These are phyloP conservation scores for Heliothis subflexa DNA, from an alignment of 1,140 invertebrate genomes.

Conservation along the genomic window DNA sequence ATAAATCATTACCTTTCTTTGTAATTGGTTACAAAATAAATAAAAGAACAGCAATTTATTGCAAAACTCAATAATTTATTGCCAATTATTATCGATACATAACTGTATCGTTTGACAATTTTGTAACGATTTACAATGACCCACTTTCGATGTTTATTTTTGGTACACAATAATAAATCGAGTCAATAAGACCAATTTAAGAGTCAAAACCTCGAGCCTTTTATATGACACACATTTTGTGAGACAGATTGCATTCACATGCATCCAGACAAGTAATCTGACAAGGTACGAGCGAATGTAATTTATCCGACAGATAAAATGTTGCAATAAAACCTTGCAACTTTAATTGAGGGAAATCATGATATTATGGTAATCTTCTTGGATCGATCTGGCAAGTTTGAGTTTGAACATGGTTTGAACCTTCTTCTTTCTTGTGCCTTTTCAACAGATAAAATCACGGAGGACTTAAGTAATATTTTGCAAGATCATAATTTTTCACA, in stretches of 20 bases:
- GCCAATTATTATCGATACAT: conserved; percentile 27
- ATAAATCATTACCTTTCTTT: too few relatives aligned
- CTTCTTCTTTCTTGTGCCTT: too few relatives aligned
- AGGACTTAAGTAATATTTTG: too few relatives aligned
- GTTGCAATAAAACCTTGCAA: neutral
- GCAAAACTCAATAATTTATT: conserved; percentile 6
- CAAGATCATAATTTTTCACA: too few relatives aligned
- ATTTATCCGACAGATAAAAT: neutral
- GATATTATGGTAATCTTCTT: too few relatives aligned
- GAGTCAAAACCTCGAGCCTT: neutral
- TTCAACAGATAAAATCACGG: too few relatives aligned
- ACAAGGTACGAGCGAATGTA: conserved; percentile 11
- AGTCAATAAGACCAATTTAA: conserved; percentile 16
- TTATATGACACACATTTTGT: conserved; percentile 4
- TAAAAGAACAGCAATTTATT: neutral
- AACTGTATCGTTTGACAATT: conserved; percentile 29
- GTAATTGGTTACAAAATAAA: neutral
- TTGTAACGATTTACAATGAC: conserved; percentile 29
- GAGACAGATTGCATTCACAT: conserved; percentile 22
- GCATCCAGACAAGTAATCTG: neutral
- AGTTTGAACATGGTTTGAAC: too few relatives aligned
- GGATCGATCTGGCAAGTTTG: too few relatives aligned
- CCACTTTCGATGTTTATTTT: conserved; percentile 45
- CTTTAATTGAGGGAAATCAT: neutral
- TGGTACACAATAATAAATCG: conserved; percentile 11